Evolutionary conservation across 1,140 invertebrate genomes (phyloP).

Genomic region (Lucilia cuprina): DNA sequence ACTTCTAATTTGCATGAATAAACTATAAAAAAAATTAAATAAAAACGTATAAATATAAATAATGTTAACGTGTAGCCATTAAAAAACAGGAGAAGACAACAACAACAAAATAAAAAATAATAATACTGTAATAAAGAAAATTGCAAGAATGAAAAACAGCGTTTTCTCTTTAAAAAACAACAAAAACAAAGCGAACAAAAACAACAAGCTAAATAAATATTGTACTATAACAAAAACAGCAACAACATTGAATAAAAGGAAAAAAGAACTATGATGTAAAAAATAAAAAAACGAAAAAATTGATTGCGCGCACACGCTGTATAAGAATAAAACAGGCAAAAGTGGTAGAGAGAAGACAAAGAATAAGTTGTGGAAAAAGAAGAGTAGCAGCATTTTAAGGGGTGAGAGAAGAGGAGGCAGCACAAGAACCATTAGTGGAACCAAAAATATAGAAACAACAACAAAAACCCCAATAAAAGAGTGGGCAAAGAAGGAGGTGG

Average conservation of each 20-base stretch:
- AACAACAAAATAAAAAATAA: slow-evolving; percentile 1
- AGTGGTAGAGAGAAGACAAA: background rate
- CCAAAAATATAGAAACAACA: background rate
- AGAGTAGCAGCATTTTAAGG: background rate
- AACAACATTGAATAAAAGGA: background rate
- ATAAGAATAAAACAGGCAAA: slow-evolving; percentile 5
- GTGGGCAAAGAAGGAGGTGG: slow-evolving; percentile 3
- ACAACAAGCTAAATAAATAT: slow-evolving; percentile 31
- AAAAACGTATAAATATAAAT: slow-evolving; percentile 40
- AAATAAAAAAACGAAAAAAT: slow-evolving; percentile 5
- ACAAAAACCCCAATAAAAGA: background rate
- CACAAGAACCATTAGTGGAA: background rate
- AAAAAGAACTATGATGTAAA: background rate
- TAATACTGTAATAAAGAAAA: slow-evolving; percentile 10
- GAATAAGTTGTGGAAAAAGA: background rate
- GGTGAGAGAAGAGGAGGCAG: background rate
- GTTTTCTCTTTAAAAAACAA: slow-evolving; percentile 19
- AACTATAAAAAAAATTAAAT: slow-evolving; percentile 41
- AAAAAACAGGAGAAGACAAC: slow-evolving; percentile 34
- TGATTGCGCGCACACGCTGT: slow-evolving; percentile 32
- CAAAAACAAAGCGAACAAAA: background rate
- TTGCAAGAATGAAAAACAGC: background rate
- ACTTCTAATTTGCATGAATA: slow-evolving; percentile 39
- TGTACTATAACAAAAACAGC: background rate
- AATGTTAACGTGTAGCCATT: slow-evolving; percentile 37